Conservation (phyloP, 2,113 vertebrate species). For the Trogon melanurus region DNA sequence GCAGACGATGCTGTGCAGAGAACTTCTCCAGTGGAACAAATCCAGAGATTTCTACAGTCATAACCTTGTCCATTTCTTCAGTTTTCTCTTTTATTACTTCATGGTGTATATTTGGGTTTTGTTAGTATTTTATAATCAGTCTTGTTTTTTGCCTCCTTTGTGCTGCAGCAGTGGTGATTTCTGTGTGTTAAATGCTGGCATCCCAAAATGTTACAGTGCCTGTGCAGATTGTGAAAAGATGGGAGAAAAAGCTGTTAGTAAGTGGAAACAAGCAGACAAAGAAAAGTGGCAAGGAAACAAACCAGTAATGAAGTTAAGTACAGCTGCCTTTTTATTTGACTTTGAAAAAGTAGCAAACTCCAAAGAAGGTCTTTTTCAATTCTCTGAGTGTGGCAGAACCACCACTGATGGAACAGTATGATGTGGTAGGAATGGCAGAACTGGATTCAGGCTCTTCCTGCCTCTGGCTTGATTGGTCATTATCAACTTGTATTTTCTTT, state of each 20-base stretch:
- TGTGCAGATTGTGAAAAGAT: neutral
- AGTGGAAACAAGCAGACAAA: slow-evolving; percentile 39
- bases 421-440: neutral
- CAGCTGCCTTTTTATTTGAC: neutral
- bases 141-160: neutral
- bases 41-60: neutral
- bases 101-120: neutral
- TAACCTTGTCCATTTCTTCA: neutral
- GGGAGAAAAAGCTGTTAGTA: neutral
- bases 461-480: neutral
- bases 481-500: neutral
- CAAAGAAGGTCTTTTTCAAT: neutral
- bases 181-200: neutral
- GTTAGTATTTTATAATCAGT: neutral
- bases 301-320: neutral
- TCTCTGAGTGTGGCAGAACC: neutral
- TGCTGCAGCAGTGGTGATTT: neutral
- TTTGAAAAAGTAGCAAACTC: neutral
- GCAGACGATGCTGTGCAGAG: neutral
- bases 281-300: neutral
- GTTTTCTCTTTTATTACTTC: neutral
- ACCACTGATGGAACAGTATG: neutral
- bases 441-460: neutral
- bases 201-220: neutral
- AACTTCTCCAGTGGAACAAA: neutral